Evolutionary conservation across 2,797 vertebrate genomes (phyloP), one percentile per base, ranked within the genome.

Genomic region (Sebastes steindachneri): DNA sequence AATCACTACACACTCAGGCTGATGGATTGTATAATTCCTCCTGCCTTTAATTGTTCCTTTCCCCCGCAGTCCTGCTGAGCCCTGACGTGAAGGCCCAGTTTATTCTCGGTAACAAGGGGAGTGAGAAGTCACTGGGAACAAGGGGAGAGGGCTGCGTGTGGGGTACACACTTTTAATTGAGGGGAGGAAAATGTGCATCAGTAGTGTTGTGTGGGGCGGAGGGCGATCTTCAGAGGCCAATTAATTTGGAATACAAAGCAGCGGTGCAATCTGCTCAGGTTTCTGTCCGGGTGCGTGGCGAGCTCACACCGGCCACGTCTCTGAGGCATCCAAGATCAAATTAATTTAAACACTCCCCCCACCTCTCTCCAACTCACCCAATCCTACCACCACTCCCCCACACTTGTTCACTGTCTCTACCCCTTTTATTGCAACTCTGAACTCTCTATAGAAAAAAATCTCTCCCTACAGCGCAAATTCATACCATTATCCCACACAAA

Each of bases 211-310:
- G 91, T 92, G 89, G 89, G 86, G 92, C 21, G 72, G 79, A 89
- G 86, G 88, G 88, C 57, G 59, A 93, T 95, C 95, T 96, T 95
- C 92, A 90, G 95, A 96, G 96, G 95, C 95, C 95, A 96, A 96
- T 96, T 96, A 96, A 94, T 94, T 86, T 93, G 90, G 94, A 95
- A 96, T 95, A 95, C 93, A 96, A 95, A 96, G 88, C 93, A 95
- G 93, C 29, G 25, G 81, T 54, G 88, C 95, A 95, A 94, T 95
- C 95, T 95, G 94, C 92, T 95, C 92, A 82, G 89, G 90, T 92
- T 91, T 92, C 91, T 87, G 91, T 86, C 91, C 65, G 86, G 88
- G 90, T 83, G 75, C 80, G 68, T 79, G 82, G 84, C 83, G 64
- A 70, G 51, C 88, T 90, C 91, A 90, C 90, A 84, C 84, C 82